phyloP scores from a whole-genome alignment of 2,797 vertebrate genomes.

The Acipenser ruthenus region DNA sequence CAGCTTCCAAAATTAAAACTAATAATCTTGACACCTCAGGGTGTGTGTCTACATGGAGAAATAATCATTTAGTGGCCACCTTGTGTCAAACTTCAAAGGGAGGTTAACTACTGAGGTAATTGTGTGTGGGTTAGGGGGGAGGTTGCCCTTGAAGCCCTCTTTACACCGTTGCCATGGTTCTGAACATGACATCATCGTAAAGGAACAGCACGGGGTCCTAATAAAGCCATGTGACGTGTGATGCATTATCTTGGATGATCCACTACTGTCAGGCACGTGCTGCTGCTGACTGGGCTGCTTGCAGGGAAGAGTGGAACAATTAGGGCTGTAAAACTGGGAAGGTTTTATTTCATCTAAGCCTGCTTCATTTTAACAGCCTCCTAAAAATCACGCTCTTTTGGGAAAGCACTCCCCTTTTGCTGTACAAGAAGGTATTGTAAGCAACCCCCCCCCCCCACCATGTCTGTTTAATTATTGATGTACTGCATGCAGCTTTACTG shows the following conservation, averaged over 20 bases:
- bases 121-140: not conserved
- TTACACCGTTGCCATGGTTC: not conserved
- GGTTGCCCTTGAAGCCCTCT: not conserved
- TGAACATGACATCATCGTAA: not conserved
- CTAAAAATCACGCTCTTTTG: not conserved
- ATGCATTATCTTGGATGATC: not conserved
- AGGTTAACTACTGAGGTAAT: not conserved
- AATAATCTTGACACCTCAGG: too few relatives aligned
- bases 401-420: too few relatives aligned
- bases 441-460: not conserved
- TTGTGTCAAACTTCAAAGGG: not conserved
- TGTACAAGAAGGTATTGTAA: too few relatives aligned
- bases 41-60: too few relatives aligned
- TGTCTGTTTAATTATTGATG: too few relatives aligned
- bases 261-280: not conserved
- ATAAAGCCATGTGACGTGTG: not conserved
- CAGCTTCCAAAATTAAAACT: too few relatives aligned
- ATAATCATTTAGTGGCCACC: too few relatives aligned
- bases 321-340: not conserved
- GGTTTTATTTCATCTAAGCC: not conserved
- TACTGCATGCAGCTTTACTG: too few relatives aligned
- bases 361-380: not conserved
- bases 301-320: not conserved
- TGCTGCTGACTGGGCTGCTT: not conserved
- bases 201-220: not conserved